phyloP scores from a whole-genome alignment of 2,797 vertebrate species.

The Tachyglossus aculeatus region DNA sequence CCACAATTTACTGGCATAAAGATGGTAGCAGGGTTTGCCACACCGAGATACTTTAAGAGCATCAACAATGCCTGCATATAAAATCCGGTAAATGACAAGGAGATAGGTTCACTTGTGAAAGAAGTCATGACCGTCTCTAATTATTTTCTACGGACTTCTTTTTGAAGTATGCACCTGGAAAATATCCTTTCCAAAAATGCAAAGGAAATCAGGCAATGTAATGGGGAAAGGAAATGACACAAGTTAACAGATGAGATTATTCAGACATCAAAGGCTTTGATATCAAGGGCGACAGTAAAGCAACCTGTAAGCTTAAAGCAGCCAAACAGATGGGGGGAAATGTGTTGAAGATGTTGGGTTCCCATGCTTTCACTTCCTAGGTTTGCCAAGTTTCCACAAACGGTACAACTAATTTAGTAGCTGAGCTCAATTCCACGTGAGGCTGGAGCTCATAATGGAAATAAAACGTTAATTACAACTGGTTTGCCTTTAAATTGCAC shows the following conservation, averaged over 20 bases:
- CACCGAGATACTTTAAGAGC: not conserved
- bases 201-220: constrained; percentile 2
- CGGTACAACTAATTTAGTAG: not conserved
- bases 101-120: not conserved
- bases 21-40: not conserved
- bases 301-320: not conserved
- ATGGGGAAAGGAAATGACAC: constrained; percentile 33
- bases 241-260: constrained; percentile 14
- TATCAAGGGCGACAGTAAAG: constrained; percentile 11
- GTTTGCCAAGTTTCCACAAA: not conserved
- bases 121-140: not conserved
- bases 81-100: not conserved
- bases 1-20: not conserved
- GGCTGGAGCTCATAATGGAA: constrained; percentile 6
- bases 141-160: not conserved
- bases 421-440: constrained; percentile 9
- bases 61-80: not conserved
- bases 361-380: not conserved
- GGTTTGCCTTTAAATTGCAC: not conserved
- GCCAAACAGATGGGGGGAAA: not conserved
- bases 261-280: constrained; percentile 23
- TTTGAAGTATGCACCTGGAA: constrained; percentile 14
- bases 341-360: not conserved
- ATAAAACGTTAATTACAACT: constrained; percentile 3
- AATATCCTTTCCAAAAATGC: constrained; percentile 13